These are phyloP conservation scores for Ovis aries DNA, from an alignment of 2,113 vertebrate genomes.

Conservation along the genomic window DNA sequence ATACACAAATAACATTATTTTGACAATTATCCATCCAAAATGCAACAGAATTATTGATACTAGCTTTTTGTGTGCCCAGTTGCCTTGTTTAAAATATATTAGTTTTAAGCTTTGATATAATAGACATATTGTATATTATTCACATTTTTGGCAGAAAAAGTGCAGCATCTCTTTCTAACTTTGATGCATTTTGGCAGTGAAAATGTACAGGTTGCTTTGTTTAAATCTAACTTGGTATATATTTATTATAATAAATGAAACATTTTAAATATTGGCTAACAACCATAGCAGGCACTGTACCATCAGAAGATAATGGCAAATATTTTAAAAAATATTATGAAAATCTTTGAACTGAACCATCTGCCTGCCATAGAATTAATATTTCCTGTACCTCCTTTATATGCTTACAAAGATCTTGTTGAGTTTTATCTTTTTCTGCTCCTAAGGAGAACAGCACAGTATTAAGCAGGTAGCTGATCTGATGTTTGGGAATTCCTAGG, in stretches of 20 bases:
- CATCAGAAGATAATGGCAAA: neutral
- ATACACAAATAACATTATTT: neutral
- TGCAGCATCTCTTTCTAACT: neutral
- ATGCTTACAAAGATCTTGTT: neutral
- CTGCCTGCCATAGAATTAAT: neutral
- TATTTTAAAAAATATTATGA: slow-evolving; percentile 32
- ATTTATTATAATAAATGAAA: slow-evolving; percentile 11
- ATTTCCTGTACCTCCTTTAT: neutral
- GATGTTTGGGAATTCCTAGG: neutral
- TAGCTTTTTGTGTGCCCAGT: neutral
- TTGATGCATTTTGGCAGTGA: slow-evolving; percentile 35
- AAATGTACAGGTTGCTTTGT: slow-evolving; percentile 13
- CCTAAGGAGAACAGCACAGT: neutral
- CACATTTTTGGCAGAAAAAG: slow-evolving; percentile 29
- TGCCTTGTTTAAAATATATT: neutral
- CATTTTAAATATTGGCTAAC: neutral
- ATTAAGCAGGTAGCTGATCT: neutral
- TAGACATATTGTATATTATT: slow-evolving; percentile 3
- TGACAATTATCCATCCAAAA: neutral
- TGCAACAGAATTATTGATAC: neutral
- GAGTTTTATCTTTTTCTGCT: slow-evolving; percentile 18
- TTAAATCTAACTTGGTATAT: neutral
- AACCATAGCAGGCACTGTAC: neutral
- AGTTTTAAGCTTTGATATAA: slow-evolving; percentile 32
- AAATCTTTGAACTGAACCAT: slow-evolving; percentile 11